These are phyloP conservation scores for Cantharis flavilabris DNA, from an alignment of 2,888 invertebrate species.

Conservation along the genomic window DNA sequence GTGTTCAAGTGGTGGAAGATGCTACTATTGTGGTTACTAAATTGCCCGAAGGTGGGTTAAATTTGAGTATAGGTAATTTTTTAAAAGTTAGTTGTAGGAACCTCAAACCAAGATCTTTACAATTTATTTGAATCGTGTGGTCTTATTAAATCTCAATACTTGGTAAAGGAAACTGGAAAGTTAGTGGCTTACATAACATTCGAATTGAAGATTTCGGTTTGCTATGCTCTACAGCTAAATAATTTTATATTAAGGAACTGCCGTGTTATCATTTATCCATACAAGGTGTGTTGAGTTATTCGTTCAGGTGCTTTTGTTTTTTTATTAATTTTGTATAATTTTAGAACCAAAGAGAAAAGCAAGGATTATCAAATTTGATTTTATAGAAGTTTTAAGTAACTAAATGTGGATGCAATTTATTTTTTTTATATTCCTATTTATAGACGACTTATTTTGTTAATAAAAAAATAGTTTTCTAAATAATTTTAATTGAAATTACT, in stretches of 20 bases:
- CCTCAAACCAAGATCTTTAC: not conserved
- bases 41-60: not conserved
- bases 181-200: not conserved
- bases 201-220: not conserved
- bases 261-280: not conserved
- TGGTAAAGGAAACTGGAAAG: not conserved
- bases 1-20: not conserved
- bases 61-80: not conserved
- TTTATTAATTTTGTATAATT: not conserved
- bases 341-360: not conserved
- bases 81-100: not conserved
- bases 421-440: too few relatives aligned
- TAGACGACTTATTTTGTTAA: too few relatives aligned
- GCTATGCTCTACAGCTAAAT: not conserved
- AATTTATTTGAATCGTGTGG: not conserved
- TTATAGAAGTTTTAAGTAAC: too few relatives aligned
- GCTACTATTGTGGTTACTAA: not conserved
- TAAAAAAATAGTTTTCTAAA: too few relatives aligned
- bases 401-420: too few relatives aligned
- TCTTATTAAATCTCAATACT: not conserved
- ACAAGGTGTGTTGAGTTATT: not conserved
- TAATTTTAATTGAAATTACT: too few relatives aligned
- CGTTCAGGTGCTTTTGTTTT: not conserved
- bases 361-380: not conserved
- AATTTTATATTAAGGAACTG: not conserved